phyloP scores from a whole-genome alignment of 2,888 invertebrate species.

The Trilocha varians region DNA sequence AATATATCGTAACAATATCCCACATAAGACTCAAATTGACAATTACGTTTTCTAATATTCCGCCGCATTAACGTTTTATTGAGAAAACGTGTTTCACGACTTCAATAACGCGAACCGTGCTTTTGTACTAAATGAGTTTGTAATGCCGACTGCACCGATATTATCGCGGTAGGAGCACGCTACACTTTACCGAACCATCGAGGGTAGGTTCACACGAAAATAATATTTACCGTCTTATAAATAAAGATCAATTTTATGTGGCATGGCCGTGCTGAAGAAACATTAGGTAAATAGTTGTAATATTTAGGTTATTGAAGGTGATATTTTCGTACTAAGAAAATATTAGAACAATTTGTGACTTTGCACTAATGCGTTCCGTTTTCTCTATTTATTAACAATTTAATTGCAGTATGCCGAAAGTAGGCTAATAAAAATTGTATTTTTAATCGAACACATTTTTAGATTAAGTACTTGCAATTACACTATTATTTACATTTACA shows the following conservation, averaged over 20 bases:
- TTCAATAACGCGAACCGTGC: not conserved
- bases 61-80: not conserved
- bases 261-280: not conserved
- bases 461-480: too few relatives aligned
- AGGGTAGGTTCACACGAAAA: not conserved
- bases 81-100: not conserved
- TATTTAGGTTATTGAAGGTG: not conserved
- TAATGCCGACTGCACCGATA: constrained; percentile 36
- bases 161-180: constrained; percentile 40
- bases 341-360: not conserved
- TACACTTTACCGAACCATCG: constrained; percentile 12
- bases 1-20: too few relatives aligned
- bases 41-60: not conserved
- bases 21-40: not conserved
- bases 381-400: too few relatives aligned
- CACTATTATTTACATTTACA: too few relatives aligned
- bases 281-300: not conserved
- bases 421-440: too few relatives aligned
- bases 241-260: not conserved
- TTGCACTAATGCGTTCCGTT: too few relatives aligned
- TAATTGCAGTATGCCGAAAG: too few relatives aligned
- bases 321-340: not conserved
- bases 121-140: constrained; percentile 40
- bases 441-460: too few relatives aligned
- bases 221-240: not conserved